Conservation (phyloP, 2,113 vertebrate species). For the Syrrhaptes paradoxus region DNA sequence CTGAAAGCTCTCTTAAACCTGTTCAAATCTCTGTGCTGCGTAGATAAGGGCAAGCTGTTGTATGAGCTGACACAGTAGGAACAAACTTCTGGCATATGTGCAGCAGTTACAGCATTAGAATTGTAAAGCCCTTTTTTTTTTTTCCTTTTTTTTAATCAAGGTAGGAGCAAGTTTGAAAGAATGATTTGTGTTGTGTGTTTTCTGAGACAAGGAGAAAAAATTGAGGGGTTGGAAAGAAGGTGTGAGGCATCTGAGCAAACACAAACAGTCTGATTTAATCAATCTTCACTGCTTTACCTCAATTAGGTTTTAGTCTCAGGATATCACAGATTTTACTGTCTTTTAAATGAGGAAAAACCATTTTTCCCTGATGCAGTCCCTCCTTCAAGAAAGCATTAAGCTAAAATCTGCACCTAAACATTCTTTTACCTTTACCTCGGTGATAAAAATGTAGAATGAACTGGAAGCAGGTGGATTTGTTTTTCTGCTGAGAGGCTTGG, state of each 20-base stretch:
- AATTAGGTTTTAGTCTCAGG: background rate
- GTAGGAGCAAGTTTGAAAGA: conserved; percentile 32
- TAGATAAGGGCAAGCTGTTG: conserved; percentile 58
- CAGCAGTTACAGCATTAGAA: conserved; percentile 35
- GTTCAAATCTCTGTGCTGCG: conserved; percentile 56
- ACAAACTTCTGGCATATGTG: conserved; percentile 30
- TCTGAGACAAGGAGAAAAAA: background rate
- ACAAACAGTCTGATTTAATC: background rate
- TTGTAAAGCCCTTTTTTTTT: conserved; percentile 29
- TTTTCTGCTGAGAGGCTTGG: background rate
- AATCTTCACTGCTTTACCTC: background rate
- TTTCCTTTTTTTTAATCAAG: background rate
- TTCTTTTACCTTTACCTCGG: background rate
- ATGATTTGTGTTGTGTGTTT: conserved; percentile 10
- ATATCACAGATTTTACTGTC: background rate
- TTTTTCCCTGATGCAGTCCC: background rate
- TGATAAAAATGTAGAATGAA: background rate
- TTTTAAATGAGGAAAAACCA: background rate
- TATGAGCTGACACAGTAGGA: conserved; percentile 47
- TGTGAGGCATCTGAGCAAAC: conserved; percentile 1
- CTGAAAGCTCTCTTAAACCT: conserved; percentile 54
- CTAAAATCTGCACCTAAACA: background rate
- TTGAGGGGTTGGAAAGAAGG: background rate
- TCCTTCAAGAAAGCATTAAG: background rate
- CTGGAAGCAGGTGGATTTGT: background rate